Percentiles rank a stretch among this genome's conserved stretches.
Evolutionary conservation across 2,797 vertebrate genomes (phyloP).

Genomic region (Rhynchonycteris naso): DNA sequence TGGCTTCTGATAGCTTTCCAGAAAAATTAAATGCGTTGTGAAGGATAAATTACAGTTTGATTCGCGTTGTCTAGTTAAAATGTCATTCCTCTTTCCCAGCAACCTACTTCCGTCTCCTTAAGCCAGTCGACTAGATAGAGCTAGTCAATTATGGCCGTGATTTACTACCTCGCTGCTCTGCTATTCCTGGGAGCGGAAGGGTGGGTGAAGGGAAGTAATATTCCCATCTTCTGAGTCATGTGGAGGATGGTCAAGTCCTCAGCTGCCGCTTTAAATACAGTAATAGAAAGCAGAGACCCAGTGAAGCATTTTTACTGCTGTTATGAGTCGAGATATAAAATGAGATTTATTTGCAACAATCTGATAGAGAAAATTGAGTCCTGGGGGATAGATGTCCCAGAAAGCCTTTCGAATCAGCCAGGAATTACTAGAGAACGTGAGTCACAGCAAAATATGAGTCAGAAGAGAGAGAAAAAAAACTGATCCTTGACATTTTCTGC

Average conservation of each 20-base stretch:
- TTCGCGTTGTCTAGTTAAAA: conserved; percentile 77
- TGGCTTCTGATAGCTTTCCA: conserved; percentile 68
- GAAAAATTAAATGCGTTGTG: conserved; percentile 72
- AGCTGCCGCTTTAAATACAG: conserved; percentile 67
- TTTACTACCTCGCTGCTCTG: conserved; percentile 68
- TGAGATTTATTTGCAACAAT: conserved; percentile 81
- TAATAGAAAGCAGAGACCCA: conserved; percentile 60
- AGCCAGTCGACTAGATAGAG: conserved; percentile 72
- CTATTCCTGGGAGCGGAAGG: not conserved
- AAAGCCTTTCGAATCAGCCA: conserved; percentile 73
- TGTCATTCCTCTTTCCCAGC: conserved; percentile 73
- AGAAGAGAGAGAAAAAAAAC: conserved; percentile 52
- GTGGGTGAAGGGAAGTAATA: conserved; percentile 7
- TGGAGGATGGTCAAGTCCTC: conserved; percentile 58
- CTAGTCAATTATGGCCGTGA: conserved; percentile 73
- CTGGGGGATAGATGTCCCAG: conserved; percentile 75
- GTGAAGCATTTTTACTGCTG: conserved; percentile 57
- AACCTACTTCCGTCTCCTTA: conserved; percentile 79
- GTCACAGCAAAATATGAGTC: conserved; percentile 72
- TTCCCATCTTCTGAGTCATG: not conserved
- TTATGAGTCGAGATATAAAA: conserved; percentile 69
- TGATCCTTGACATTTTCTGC: conserved; percentile 73
- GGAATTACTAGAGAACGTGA: conserved; percentile 60
- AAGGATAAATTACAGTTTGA: conserved; percentile 72
- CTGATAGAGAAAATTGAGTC: conserved; percentile 83